Base-by-base conservation (phyloP, 37 sponge, comb jelly and placozoan species). In the Haliclona indistincta region DNA sequence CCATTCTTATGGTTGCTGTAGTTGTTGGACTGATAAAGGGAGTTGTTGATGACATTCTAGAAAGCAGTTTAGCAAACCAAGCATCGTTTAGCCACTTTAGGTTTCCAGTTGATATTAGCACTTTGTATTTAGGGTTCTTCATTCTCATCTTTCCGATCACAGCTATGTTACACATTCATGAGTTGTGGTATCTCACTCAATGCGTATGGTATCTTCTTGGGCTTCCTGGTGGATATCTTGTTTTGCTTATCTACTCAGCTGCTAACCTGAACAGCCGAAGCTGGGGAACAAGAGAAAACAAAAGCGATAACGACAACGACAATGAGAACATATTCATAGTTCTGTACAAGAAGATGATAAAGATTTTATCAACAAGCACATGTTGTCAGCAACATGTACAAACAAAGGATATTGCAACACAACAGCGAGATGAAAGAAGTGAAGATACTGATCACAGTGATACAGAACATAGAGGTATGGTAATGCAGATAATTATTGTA, bases 201-300 rank as follows among this genome's bases (percentile, higher is more conserved):
- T 79, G 67, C 71, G 43, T 90, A 7, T 95, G 95, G 95, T 90
- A 86, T 78, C 26, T 95, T 8, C 72, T 94, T 7, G 91, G 81
- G 42, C 82, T 94, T 0, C 95, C 95, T 3, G 86, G 91, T 4
- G 95, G 88, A 36, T 95, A 95, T 56, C 67, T 95, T 40, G 66
- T 95, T 17, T 76, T 95, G 23, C 68, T 95, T 17, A 81, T 95
- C 68, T 95, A 95, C 78, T 95, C 95, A 0, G 76, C 86, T 32
- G 91, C 87, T 33, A 95, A 95, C 55, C 79, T 95, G 10, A 66
- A 87, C 73, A 67, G 66, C 62, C 74, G 80, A 55, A 88, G 89
- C 63, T 95, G 95, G 95, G 95, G 95, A 7, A 95, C 95, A 1
- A 63, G 95, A 52, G 95, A 90, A 49, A 74, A 38, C 25, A 63